These are phyloP conservation scores for Chlorocebus sabaeus DNA, from an alignment of 2,113 vertebrate species.

Conservation along the genomic window DNA sequence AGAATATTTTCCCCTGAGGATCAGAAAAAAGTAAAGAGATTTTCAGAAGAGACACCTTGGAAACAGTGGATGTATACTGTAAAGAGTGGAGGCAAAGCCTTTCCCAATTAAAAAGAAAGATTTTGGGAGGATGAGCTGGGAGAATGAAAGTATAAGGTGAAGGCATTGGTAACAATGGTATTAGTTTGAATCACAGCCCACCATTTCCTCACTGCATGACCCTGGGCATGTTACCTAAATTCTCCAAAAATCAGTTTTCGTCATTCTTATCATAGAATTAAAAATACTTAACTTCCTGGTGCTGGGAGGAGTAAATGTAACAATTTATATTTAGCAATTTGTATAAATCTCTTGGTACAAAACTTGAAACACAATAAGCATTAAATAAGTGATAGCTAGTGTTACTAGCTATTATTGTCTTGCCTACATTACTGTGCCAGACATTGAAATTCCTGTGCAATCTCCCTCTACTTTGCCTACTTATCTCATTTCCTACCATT, in stretches of 20 bases:
- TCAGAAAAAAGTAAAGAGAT: neutral
- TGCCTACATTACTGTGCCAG: neutral
- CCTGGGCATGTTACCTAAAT: neutral
- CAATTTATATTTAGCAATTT: conserved; percentile 46
- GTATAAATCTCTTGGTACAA: conserved; percentile 12
- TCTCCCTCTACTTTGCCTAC: neutral
- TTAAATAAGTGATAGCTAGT: neutral
- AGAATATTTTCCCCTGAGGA: neutral
- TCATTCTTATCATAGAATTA: conserved; percentile 7
- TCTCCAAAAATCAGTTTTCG: neutral
- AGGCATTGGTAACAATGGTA: neutral
- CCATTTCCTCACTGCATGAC: neutral
- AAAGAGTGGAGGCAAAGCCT: neutral
- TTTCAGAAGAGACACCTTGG: neutral
- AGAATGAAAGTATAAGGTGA: neutral
- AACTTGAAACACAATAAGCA: neutral
- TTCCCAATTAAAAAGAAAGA: neutral
- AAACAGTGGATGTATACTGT: neutral
- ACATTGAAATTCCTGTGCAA: neutral
- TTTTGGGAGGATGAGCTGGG: neutral
- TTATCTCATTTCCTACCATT: neutral
- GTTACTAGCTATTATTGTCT: neutral
- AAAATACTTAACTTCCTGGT: neutral
- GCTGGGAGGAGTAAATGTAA: conserved; percentile 15
- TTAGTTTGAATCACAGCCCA: neutral